Base-by-base conservation (phyloP, 2,797 vertebrate genomes). In the Erithacus rubecula region DNA sequence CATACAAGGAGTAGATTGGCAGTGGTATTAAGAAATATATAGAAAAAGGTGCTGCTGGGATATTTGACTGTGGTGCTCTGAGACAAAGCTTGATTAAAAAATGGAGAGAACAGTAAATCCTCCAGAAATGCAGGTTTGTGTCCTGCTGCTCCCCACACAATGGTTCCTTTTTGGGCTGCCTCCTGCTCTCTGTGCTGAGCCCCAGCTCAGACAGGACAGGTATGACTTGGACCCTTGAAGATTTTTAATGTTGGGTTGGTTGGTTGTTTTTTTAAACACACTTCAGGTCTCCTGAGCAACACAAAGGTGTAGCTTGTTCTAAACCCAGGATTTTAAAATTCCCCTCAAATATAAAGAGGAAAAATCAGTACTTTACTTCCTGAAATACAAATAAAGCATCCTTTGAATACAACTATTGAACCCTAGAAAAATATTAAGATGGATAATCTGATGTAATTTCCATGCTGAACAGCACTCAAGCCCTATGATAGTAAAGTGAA, bases 51-150 rank as follows among this genome's bases (percentile, higher is more conserved):
- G 77, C 75, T 16, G 58, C 88, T 84, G 79, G 65, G 80, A 78
- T 96, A 93, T 96, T 93, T 90, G 85, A 94, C 75, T 17, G 1
- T 75, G 82, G 53, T 78, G 92, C 49, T 96, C 56, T 70, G 70
- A 93, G 71, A 87, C 62, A 81, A 94, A 95, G 29, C 55, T 93
- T 95, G 89, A 95, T 94, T 94, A 93, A 96, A 95, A 93, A 90
- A 53, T 15, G 44, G 89, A 85, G 71, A 80, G 74, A 95, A 74
- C 68, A 80, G 83, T 63, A 89, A 95, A 22, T 93, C 76, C 75
- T 79, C 63, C 46, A 72, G 87, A 95, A 96, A 94, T 87, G 79
- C 83, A 90, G 93, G 91, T 93, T 89, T 94, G 82, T 93, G 81
- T 56, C 46, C 78, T 85, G 51, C 77, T 93, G 49, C 59, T 95